phyloP scores from a whole-genome alignment of 2,113 vertebrate genomes.

The Halichoerus grypus region DNA sequence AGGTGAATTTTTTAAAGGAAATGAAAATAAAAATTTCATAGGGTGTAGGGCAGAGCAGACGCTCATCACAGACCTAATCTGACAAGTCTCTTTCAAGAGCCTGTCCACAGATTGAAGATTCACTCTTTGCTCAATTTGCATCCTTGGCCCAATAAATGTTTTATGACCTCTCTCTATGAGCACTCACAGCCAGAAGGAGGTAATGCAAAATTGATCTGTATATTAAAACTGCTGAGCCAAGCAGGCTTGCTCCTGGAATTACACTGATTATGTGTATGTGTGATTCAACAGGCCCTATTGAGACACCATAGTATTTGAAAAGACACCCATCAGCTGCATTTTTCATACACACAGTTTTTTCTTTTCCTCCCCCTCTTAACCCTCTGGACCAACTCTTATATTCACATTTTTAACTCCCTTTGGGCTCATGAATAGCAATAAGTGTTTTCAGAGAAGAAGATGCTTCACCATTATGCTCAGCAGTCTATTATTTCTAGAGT shows the following conservation, averaged over 20 bases:
- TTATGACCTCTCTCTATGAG: constrained; percentile 92
- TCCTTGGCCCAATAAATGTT: constrained; percentile 94
- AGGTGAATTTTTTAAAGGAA: constrained; percentile 76
- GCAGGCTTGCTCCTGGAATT: constrained; percentile 89
- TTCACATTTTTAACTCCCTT: constrained; percentile 49
- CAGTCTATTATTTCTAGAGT: constrained; percentile 54
- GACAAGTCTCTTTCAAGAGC: constrained; percentile 87
- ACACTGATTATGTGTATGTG: constrained; percentile 88
- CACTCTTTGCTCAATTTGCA: constrained; percentile 90
- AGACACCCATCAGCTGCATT: constrained; percentile 65
- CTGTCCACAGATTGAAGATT: constrained; percentile 89
- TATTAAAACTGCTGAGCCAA: constrained; percentile 95
- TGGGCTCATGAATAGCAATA: constrained; percentile 63
- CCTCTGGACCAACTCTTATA: neutral
- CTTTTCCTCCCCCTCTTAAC: constrained; percentile 28
- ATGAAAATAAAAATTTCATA: constrained; percentile 86
- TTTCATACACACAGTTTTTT: constrained; percentile 57
- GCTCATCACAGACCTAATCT: constrained; percentile 82
- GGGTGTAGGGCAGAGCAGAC: constrained; percentile 83
- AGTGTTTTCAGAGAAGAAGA: constrained; percentile 56
- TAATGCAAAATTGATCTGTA: constrained; percentile 96
- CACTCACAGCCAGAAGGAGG: constrained; percentile 92
- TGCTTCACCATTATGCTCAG: neutral
- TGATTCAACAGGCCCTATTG: constrained; percentile 82
- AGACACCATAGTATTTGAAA: constrained; percentile 76